A percentile compares a stretch with the other conserved stretches of the same genome.
Conservation (phyloP, 2,888 invertebrate genomes). For the Harmothoe impar region DNA sequence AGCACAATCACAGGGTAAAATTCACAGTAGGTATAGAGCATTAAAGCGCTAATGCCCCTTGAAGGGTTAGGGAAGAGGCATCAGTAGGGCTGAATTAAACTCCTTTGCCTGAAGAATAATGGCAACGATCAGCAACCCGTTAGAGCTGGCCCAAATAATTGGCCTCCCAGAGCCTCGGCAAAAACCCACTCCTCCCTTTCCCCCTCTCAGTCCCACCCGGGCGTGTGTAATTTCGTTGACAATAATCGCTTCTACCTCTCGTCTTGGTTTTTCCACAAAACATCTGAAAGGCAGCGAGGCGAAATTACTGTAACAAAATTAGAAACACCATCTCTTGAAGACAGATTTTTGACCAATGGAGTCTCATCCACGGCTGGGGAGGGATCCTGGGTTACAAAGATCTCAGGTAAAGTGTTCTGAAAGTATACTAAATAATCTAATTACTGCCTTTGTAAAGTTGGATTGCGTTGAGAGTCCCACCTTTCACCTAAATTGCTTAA, state of each 20-base stretch:
- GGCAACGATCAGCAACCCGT: not conserved
- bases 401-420: too few relatives aligned
- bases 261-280: not conserved
- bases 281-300: slow-evolving; percentile 6
- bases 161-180: not conserved
- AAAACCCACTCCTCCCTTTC: slow-evolving; percentile 15
- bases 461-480: too few relatives aligned
- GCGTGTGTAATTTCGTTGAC: slow-evolving; percentile 29
- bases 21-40: too few relatives aligned
- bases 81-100: not conserved
- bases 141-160: not conserved
- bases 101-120: not conserved
- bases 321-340: not conserved
- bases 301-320: slow-evolving; percentile 13
- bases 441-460: too few relatives aligned
- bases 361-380: not conserved
- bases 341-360: not conserved
- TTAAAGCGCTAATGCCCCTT: too few relatives aligned
- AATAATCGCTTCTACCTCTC: slow-evolving; percentile 10
- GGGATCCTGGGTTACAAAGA: too few relatives aligned
- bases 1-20: too few relatives aligned
- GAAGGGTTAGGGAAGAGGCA: not conserved
- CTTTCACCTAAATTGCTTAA: too few relatives aligned
- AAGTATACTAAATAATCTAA: too few relatives aligned
- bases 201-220: not conserved